Base-by-base conservation (phyloP, 2,888 invertebrate genomes). In the Platypus cylindrus region DNA sequence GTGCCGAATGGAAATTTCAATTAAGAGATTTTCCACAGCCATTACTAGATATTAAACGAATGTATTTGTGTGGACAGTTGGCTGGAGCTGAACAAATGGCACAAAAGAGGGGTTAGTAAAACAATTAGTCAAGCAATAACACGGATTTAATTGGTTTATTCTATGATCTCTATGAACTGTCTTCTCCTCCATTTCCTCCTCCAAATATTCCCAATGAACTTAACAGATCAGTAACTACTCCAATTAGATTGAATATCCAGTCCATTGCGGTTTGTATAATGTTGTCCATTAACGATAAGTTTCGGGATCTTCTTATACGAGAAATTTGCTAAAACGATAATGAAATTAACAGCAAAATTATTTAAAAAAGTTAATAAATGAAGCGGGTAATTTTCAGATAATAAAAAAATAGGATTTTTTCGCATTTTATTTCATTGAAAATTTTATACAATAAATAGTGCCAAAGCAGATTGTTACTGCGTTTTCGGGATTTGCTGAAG, bases 1-100 rank as follows among this genome's bases (percentile, higher is more conserved):
- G 87, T 48, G 73, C 75, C 12, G 80, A 81, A 51, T 91, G 93
- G 85, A 83, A 81, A 52, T 75, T 93, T 48, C 76, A 83, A 52
- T 66, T 98, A 44, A 70, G 97, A 4, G 97, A 98, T 66, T 97
- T 94, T 62, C 93, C 94, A 0, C 91, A 93, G 56, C 89, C 93
- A 1, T 73, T 94, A 63, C 70, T 95, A 50, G 75, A 82, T 49
- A 79, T 91, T 38, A 75, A 78, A 47, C 75, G 81, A 44, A 73
- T 93, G 58, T 78, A 80, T 44, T 69, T 94, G 37, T 93, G 89
- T 77, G 97, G 97, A 1, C 75, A 80, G 46, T 63, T 97, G 12
- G 77, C 84, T 34, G 95, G 89, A 0, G 94, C 91, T 0, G 95
- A 97, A 59, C 84, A 85, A 50, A 63, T 71, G 33, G 80, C 87